phyloP scores from a whole-genome alignment of 2,888 invertebrate genomes.

The Philereme vetulata region DNA sequence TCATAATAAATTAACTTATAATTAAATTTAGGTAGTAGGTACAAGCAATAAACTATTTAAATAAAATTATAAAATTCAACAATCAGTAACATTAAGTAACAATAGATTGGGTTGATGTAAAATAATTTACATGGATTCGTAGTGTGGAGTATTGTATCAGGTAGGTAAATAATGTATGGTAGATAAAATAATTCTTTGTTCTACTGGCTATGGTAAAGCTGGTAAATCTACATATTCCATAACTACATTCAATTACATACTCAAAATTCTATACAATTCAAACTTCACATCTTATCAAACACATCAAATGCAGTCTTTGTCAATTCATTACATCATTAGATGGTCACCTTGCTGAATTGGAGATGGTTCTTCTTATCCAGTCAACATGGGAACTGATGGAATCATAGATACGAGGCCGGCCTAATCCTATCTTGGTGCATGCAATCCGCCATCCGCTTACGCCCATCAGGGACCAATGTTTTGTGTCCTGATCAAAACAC shows the following conservation, averaged over 20 bases:
- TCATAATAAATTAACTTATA: slow-evolving; percentile 44
- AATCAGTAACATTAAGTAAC: slow-evolving; percentile 18
- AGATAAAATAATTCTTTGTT: slow-evolving; percentile 1
- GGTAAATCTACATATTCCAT: slow-evolving; percentile 16
- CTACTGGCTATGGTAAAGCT: slow-evolving; percentile 16
- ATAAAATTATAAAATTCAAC: slow-evolving; percentile 36
- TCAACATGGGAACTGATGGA: slow-evolving; percentile 92
- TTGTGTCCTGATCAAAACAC: slow-evolving; percentile 88
- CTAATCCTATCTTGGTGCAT: slow-evolving; percentile 90
- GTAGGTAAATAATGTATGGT: neutral
- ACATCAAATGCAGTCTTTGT: slow-evolving; percentile 60
- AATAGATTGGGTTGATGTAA: neutral
- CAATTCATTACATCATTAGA: slow-evolving; percentile 23
- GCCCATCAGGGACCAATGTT: slow-evolving; percentile 91
- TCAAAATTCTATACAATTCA: slow-evolving; percentile 14
- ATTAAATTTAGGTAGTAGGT: slow-evolving; percentile 31
- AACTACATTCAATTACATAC: slow-evolving; percentile 3
- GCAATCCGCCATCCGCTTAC: slow-evolving; percentile 94
- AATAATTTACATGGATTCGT: neutral
- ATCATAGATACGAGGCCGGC: slow-evolving; percentile 92
- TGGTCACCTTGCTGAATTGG: slow-evolving; percentile 76
- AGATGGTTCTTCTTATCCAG: slow-evolving; percentile 92
- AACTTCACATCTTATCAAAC: slow-evolving; percentile 15
- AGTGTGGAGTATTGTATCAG: slow-evolving; percentile 6
- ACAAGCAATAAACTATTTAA: slow-evolving; percentile 9